Evolutionary conservation across 2,888 invertebrate genomes (phyloP), one percentile per base, ranked within the genome.

Genomic region (Sycophila texana): DNA sequence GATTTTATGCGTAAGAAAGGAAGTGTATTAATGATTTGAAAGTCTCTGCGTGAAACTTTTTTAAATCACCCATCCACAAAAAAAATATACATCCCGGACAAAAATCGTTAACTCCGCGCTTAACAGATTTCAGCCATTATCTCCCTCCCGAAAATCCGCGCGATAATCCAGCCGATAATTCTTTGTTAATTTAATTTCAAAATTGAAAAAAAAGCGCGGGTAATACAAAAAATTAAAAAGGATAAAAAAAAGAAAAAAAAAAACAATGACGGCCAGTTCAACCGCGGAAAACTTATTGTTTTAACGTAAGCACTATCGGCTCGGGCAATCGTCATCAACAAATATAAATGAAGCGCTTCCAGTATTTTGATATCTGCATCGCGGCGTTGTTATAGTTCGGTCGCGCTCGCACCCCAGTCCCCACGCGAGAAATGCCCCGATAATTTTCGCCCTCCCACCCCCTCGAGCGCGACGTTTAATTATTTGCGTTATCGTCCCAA

Each of bases 401-500:
- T n/a, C 30, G 18, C 26, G 30, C n/a, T n/a, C 66, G 60, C 16
- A 49, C 47, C 57, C 53, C 49, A 18, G 61, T 16, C 47, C 53
- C 30, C 65, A 13, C 58, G 12, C 47, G 55, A 75, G 75, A 76
- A 76, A 80, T 77, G 80, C 30, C 12, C 68, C 68, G 80, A 74
- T 77, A 77, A 76, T 76, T 73, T 74, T 76, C 57, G 3, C 51
- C 18, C 16, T 2, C 30, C 4, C 18, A 49, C 39, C 60, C 30
- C 39, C 16, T 3, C 18, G 30, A 74, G 81, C 84, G 80, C 83
- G 86, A 85, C 86, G 85, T 88, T 87, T 87, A 88, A 88, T 88
- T 86, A 87, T 88, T 88, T 85, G 86, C 86, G 83, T 84, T 86
- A 88, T 87, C 87, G 83, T 83, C 75, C 84, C 84, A 87, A 88